A percentile compares a stretch with the other conserved stretches of the same genome.
These are phyloP conservation scores for Rhombomys opimus DNA, from an alignment of 2,113 vertebrate genomes.

Conservation along the genomic window DNA sequence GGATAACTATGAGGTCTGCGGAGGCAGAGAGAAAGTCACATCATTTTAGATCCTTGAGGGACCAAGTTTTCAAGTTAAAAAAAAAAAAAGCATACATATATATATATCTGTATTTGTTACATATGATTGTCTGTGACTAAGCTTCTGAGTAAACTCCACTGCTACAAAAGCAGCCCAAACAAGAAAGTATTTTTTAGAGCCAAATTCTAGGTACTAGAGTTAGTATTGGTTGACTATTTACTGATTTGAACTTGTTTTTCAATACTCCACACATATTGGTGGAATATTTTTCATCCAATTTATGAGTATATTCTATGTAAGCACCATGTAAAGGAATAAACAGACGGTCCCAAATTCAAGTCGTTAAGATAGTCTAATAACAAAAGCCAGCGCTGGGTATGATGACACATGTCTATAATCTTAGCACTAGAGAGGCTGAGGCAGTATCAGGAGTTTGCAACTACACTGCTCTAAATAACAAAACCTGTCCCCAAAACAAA, in stretches of 20 bases:
- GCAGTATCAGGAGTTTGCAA: neutral
- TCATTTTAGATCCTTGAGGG: slow-evolving; percentile 1
- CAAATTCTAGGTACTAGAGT: neutral
- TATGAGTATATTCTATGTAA: neutral
- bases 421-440: neutral
- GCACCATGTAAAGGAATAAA: neutral
- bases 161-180: slow-evolving; percentile 32
- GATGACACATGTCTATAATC: neutral
- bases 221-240: neutral
- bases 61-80: neutral
- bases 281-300: neutral
- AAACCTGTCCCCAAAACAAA: neutral
- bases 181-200: neutral
- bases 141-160: neutral
- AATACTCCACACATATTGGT: neutral
- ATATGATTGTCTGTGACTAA: neutral
- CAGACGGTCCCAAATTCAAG: neutral
- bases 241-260: neutral
- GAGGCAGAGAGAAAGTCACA: slow-evolving; percentile 49
- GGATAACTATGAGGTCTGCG: slow-evolving; percentile 91
- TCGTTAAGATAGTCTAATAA: neutral
- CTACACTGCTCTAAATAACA: neutral
- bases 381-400: neutral
- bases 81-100: neutral
- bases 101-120: neutral